Percentiles rank a stretch among this genome's conserved stretches.
Evolutionary conservation across 2,888 invertebrate genomes (phyloP).

Genomic region (Xiphydria camelus): DNA sequence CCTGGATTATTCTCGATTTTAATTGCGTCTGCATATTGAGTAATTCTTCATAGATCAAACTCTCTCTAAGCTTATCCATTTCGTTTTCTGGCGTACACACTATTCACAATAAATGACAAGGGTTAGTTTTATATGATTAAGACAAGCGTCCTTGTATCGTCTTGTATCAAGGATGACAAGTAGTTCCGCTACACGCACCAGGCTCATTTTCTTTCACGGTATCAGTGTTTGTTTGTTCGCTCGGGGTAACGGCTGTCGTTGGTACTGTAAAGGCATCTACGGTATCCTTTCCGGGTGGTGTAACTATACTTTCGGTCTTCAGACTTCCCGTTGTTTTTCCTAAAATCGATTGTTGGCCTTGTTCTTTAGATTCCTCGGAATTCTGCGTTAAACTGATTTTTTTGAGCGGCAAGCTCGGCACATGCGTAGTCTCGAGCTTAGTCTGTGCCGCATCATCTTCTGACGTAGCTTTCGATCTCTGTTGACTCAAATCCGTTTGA

Average conservation of each 20-base stretch:
- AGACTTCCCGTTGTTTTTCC: conserved; percentile 3
- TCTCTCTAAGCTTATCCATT: conserved; percentile 47
- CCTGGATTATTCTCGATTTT: conserved; percentile 71
- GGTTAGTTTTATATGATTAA: no score
- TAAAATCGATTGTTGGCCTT: conserved; percentile 4
- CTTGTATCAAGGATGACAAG: no score
- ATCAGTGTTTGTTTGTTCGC: conserved; percentile 1
- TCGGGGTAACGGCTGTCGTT: conserved; percentile 8
- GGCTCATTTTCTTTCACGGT: conserved; percentile 19
- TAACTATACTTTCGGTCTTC: conserved; percentile 15
- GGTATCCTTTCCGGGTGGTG: conserved; percentile 18
- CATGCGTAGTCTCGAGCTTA: neutral
- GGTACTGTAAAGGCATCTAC: conserved; percentile 19
- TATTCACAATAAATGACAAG: no score
- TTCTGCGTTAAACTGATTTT: conserved; percentile 25
- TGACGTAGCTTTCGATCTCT: conserved; percentile 16
- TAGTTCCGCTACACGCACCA: no score
- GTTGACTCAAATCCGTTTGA: conserved; percentile 38
- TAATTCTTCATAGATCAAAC: conserved; percentile 58
- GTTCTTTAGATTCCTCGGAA: conserved; percentile 43
- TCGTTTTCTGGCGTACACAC: conserved; percentile 36
- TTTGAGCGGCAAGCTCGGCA: neutral
- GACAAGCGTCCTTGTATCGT: conserved; percentile 9
- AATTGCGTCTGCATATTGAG: conserved; percentile 71
- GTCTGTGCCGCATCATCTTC: conserved; percentile 8